phyloP scores from a whole-genome alignment of 2,888 invertebrate genomes.

The Neoscelio sp. region DNA sequence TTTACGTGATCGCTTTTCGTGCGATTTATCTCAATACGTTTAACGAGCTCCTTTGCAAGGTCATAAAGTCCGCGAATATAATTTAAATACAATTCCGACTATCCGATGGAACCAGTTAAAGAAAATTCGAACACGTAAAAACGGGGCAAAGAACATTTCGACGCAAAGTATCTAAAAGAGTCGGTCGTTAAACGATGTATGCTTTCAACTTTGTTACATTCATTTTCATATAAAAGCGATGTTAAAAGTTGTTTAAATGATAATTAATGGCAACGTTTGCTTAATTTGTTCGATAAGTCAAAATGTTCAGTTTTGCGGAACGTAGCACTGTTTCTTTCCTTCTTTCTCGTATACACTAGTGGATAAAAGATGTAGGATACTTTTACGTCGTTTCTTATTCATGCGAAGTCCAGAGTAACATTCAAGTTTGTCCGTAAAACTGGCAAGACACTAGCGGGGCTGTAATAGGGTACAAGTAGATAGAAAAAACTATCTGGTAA shows the following conservation, averaged over 20 bases:
- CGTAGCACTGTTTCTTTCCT: no score
- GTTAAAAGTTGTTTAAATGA: slow-evolving; percentile 15
- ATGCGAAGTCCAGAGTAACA: no score
- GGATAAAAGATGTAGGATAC: no score
- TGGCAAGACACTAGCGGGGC: no score
- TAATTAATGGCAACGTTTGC: slow-evolving; percentile 13
- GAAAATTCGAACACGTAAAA: background rate
- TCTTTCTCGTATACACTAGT: no score
- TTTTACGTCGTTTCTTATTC: no score
- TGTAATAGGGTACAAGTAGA: no score
- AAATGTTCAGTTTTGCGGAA: no score
- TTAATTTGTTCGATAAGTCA: slow-evolving; percentile 10
- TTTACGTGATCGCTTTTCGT: slow-evolving; percentile 28
- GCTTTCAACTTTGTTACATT: slow-evolving; percentile 3
- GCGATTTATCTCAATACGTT: slow-evolving; percentile 42
- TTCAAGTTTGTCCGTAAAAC: no score
- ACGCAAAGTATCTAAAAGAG: background rate
- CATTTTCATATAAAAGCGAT: background rate
- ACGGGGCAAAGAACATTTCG: background rate
- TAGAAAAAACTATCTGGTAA: no score
- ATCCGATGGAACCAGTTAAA: slow-evolving; percentile 32
- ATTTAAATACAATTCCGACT: slow-evolving; percentile 27
- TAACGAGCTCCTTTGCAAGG: slow-evolving; percentile 32
- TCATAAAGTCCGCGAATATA: slow-evolving; percentile 21
- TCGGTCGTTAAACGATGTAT: slow-evolving; percentile 7